Evolutionary conservation across 2,113 vertebrate species (phyloP).

Genomic region (Cercocebus atys): DNA sequence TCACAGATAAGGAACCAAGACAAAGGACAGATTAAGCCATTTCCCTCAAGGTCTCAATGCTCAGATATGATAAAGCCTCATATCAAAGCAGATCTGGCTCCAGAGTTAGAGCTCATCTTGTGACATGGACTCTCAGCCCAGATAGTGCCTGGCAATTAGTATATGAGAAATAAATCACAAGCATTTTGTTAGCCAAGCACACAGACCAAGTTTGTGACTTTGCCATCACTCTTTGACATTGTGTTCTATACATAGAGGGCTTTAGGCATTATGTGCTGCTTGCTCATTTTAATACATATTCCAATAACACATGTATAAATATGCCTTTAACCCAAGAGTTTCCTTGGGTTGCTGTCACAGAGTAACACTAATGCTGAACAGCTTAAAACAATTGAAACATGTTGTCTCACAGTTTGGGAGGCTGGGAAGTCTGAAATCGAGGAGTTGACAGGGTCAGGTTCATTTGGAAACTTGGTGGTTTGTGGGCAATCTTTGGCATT

Average conservation of each 20-base stretch:
- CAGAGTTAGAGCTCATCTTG: not conserved
- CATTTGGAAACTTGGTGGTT: not conserved
- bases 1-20: not conserved
- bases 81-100: not conserved
- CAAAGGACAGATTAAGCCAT: not conserved
- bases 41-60: not conserved
- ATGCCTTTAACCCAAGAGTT: not conserved
- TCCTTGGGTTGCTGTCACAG: not conserved
- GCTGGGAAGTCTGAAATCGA: not conserved
- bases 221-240: not conserved
- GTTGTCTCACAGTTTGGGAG: not conserved
- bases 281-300: not conserved
- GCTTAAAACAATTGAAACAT: not conserved
- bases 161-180: not conserved
- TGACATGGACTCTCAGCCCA: not conserved
- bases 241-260: not conserved
- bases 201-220: not conserved
- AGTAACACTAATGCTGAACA: not conserved
- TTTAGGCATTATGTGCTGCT: not conserved
- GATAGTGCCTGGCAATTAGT: not conserved
- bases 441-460: rapidly evolving
- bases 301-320: not conserved
- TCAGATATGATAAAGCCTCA: not conserved
- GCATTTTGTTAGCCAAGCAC: not conserved
- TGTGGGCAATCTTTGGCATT: not conserved